Evolutionary conservation across 2,888 invertebrate genomes (phyloP), one percentile per base, ranked within the genome.

Genomic region (Lepidocyrtinus sp.): DNA sequence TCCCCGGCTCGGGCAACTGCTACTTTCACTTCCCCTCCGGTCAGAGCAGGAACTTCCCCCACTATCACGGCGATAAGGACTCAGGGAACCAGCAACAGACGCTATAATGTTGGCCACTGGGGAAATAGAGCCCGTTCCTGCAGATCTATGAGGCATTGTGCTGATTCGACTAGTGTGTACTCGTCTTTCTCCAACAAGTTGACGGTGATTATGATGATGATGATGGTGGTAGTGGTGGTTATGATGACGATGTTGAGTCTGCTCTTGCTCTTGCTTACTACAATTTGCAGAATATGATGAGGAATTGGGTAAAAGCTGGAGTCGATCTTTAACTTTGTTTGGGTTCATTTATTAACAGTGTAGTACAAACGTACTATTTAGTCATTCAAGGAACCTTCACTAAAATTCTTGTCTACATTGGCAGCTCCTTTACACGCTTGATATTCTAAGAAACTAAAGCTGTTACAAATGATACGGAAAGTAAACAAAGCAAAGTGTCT

Each of bases 81-180:
- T 68, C 15, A 12, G 17, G 46, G 22, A 63, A 22, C 73, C 46
- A 3, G 75, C 63, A 3, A 17, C n/a, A 12, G 19, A 1, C 15
- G 62, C 21, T 12, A 2, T 7, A 2, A 62, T 24, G 25, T 59
- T 36, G 22, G 74, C 36, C 46, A 79, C 55, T 45, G 79, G 73
- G 7, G 68, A 72, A 17, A 78, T 27, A 1, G 73, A 79, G 19
- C 67, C 73, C 7, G 65, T 62, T 36, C 27, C 59, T 17, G 63
- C 36, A n/a, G 79, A 50, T 65, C 68, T 75, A 22, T 80, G 68
- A 69, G 80, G 74, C 80, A 74, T 74, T 19, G 59, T 80, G 22
- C 45, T 69, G 17, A 67, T 77, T 72, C 77, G 36, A 62, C 74
- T 74, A 21, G 68, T 17, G 36, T 72, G 77, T 45, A 22, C 77